These are phyloP conservation scores for Meiosimyza decipiens DNA, from an alignment of 2,888 invertebrate species.

Conservation along the genomic window DNA sequence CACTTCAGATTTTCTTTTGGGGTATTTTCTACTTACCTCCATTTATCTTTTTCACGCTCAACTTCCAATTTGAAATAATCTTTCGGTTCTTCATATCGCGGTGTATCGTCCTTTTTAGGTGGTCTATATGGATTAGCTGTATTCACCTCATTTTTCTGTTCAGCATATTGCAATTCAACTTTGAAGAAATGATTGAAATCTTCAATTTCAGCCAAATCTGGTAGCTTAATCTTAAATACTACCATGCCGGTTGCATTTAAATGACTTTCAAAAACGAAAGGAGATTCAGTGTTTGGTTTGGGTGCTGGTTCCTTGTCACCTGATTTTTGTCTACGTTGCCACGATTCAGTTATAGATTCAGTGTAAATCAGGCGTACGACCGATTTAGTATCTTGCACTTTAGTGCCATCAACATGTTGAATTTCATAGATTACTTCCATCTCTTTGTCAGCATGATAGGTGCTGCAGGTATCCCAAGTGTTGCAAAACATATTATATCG, in stretches of 20 bases:
- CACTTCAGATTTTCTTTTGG: background rate
- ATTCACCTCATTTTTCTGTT: constrained; percentile 50
- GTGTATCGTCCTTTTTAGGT: constrained; percentile 48
- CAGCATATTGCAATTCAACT: constrained; percentile 51
- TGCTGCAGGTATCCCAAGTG: constrained; percentile 76
- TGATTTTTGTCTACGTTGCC: constrained; percentile 40
- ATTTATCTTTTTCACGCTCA: constrained; percentile 45
- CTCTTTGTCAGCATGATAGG: constrained; percentile 90
- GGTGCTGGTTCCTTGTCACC: constrained; percentile 36
- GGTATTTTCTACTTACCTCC: constrained; percentile 43
- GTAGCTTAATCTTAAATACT: constrained; percentile 73
- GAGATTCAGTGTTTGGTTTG: constrained; percentile 63
- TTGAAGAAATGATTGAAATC: constrained; percentile 50
- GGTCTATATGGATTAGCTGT: constrained; percentile 48
- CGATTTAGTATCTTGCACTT: constrained; percentile 72
- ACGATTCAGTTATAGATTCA: constrained; percentile 48
- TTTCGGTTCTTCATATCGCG: constrained; percentile 45
- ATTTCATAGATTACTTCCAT: constrained; percentile 84
- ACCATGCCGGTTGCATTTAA: constrained; percentile 76
- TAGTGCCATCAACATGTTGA: constrained; percentile 76
- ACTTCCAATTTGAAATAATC: constrained; percentile 49
- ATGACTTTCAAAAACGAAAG: constrained; percentile 55
- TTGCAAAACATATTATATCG: constrained; percentile 81
- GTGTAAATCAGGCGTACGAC: constrained; percentile 67
- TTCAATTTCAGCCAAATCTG: constrained; percentile 64